These are phyloP conservation scores for Stenchaetothrips biformis DNA, from an alignment of 2,888 invertebrate genomes.

Conservation along the genomic window DNA sequence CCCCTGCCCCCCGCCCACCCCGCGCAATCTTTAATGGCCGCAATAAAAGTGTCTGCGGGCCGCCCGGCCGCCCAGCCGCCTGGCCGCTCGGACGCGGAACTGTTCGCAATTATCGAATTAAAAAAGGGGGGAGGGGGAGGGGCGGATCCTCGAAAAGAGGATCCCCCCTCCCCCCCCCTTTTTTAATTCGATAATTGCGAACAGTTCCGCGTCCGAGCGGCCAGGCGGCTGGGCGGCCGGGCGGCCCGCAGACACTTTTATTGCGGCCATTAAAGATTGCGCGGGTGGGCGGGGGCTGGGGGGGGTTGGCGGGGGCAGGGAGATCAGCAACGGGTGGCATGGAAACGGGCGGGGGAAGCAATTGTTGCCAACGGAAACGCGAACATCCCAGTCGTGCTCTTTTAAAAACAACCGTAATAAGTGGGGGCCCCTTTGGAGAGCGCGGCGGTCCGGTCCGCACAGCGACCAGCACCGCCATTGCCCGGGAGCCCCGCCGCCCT, in stretches of 20 bases:
- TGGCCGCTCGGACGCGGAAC: constrained; percentile 9
- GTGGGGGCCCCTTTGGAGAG: not conserved
- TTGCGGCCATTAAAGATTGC: constrained; percentile 23
- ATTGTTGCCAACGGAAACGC: constrained; percentile 10
- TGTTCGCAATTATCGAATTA: constrained; percentile 19
- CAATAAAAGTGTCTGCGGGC: constrained; percentile 24
- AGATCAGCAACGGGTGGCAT: too few species aligned
- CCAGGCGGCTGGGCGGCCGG: too few species aligned
- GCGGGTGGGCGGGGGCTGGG: not conserved
- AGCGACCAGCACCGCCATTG: not conserved
- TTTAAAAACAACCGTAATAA: constrained; percentile 22
- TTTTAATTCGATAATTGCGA: constrained; percentile 16
- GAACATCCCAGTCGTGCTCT: constrained; percentile 1
- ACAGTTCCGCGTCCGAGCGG: constrained; percentile 17
- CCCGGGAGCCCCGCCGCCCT: not conserved
- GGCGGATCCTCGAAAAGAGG: not conserved
- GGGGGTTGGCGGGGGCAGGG: too few species aligned
- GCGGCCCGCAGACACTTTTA: constrained; percentile 23
- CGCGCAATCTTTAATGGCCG: constrained; percentile 20
- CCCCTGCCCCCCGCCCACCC: not conserved
- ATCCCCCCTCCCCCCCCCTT: not conserved
- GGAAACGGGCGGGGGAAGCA: not conserved
- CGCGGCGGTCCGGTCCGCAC: not conserved
- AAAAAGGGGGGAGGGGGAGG: not conserved
- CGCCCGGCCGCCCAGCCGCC: not conserved